Evolutionary conservation across 2,797 vertebrate species (phyloP).

Genomic region (Clamator glandarius): DNA sequence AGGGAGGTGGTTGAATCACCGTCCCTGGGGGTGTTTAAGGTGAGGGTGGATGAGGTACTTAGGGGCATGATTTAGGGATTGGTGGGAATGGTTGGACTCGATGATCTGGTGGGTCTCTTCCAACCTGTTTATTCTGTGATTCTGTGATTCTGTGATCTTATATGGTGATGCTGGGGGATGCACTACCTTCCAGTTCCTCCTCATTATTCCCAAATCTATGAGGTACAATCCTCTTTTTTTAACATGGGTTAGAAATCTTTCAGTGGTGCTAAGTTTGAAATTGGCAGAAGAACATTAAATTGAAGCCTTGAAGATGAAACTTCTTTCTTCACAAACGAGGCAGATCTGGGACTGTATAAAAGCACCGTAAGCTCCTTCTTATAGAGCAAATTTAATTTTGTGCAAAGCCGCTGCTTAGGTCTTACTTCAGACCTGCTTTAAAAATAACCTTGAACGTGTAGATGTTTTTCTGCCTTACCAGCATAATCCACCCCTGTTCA

Average conservation of each 20-base stretch:
- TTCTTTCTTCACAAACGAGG: neutral
- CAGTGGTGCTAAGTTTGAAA: neutral
- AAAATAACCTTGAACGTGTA: neutral
- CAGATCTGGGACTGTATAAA: neutral
- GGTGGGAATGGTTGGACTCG: no score
- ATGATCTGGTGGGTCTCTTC: no score
- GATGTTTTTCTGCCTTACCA: neutral
- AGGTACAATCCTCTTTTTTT: neutral
- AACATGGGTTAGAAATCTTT: neutral
- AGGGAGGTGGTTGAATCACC: no score
- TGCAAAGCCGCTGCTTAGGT: neutral
- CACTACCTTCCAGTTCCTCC: neutral
- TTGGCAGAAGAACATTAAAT: neutral
- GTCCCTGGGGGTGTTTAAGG: no score
- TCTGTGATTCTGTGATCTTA: no score
- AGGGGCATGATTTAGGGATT: no score
- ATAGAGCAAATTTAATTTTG: neutral
- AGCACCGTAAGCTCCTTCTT: neutral
- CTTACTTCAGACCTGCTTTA: neutral
- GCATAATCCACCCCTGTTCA: neutral
- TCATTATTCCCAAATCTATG: conserved; percentile 9
- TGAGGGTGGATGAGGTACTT: no score
- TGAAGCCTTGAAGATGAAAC: neutral
- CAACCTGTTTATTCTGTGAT: no score
- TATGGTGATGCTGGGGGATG: neutral